phyloP scores from a whole-genome alignment of 2,113 vertebrate species.

The Peucedramus taeniatus region DNA sequence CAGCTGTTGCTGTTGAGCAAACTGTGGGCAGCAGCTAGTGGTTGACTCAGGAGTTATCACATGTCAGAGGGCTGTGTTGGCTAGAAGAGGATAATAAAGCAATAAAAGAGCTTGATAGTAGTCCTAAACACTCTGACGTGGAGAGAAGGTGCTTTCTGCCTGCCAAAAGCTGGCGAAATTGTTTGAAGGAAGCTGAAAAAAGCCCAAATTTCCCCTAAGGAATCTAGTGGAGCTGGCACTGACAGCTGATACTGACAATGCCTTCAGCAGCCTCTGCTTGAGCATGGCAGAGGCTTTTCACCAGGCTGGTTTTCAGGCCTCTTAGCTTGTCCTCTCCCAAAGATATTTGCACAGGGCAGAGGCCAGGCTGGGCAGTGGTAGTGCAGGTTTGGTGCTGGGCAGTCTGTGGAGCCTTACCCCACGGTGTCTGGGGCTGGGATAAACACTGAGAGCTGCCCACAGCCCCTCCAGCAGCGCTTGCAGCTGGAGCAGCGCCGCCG shows the following conservation, averaged over 20 bases:
- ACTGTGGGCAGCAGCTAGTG: constrained; percentile 29
- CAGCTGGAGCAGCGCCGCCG: neutral
- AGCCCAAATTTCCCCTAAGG: neutral
- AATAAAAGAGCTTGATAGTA: neutral
- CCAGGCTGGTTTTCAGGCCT: neutral
- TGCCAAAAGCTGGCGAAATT: neutral
- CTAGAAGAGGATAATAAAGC: neutral
- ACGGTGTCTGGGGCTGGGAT: neutral
- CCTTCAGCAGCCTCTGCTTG: neutral
- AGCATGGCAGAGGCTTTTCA: neutral
- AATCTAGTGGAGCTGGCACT: neutral
- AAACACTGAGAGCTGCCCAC: neutral
- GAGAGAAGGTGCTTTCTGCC: neutral
- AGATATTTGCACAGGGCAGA: neutral
- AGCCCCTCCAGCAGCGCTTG: neutral
- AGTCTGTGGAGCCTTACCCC: neutral
- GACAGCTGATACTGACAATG: fast-evolving
- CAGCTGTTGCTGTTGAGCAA: constrained; percentile 56
- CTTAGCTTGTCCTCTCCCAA: neutral
- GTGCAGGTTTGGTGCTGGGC: neutral
- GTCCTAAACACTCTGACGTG: neutral
- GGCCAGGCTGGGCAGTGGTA: neutral
- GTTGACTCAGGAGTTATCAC: constrained; percentile 47
- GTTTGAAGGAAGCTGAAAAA: neutral
- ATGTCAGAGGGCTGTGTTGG: neutral